Evolutionary conservation across 2,113 vertebrate genomes (phyloP).

Genomic region (Phaethon lepturus): DNA sequence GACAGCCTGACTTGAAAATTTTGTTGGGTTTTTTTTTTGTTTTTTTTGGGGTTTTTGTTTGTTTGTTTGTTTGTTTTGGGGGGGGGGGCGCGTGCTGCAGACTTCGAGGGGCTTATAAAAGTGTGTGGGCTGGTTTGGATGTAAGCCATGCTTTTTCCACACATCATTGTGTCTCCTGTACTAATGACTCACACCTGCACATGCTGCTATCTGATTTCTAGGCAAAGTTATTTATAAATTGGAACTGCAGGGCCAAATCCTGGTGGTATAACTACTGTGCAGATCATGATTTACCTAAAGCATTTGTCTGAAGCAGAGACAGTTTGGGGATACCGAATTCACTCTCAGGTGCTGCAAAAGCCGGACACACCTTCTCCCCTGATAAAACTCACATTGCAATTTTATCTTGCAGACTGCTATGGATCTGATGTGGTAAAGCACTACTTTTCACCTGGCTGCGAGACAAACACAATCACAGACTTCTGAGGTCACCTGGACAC

Average conservation of each 20-base stretch:
- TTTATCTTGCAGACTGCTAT: background rate
- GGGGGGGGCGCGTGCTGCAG: background rate
- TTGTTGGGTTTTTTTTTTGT: background rate
- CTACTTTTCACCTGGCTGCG: background rate
- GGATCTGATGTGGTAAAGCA: background rate
- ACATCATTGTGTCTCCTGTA: slow-evolving; percentile 64
- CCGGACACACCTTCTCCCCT: background rate
- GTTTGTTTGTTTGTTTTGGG: too few species aligned
- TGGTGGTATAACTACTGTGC: background rate
- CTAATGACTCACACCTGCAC: slow-evolving; percentile 66
- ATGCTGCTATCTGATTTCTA: slow-evolving; percentile 48
- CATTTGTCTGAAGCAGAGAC: background rate
- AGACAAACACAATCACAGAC: background rate
- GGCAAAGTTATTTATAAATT: slow-evolving; percentile 49
- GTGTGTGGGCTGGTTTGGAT: slow-evolving; percentile 47
- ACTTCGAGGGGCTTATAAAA: slow-evolving; percentile 56
- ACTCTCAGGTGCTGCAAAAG: background rate
- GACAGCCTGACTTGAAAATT: background rate
- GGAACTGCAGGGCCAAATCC: background rate
- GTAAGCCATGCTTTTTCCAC: slow-evolving; percentile 46
- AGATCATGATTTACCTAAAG: background rate
- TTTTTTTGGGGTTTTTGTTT: too few species aligned
- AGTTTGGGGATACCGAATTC: background rate
- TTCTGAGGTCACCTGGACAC: background rate
- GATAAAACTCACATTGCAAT: background rate